Evolutionary conservation across 2,888 invertebrate species (phyloP), one percentile per base, ranked within the genome.

Genomic region (Crepidodera aurea): DNA sequence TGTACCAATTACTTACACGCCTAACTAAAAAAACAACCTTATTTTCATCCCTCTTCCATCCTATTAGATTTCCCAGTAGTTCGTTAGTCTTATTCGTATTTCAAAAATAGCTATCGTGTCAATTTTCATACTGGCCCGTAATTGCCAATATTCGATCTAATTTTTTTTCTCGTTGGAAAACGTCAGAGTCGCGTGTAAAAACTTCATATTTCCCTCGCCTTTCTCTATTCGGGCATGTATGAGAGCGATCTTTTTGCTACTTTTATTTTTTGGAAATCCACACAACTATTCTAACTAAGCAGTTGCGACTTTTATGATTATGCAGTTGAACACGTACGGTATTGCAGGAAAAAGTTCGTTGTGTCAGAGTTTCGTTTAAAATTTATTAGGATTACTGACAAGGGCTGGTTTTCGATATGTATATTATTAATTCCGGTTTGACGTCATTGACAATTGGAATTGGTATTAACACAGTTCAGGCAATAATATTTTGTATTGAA

Each of bases 101-200:
- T 51, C 51, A 37, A 51, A 51, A 34, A 51, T 51, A 51, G 32
- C 34, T 51, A 37, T 51, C 51, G 51, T 51, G 51, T 51, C 51
- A 15, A 51, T 37, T 37, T 51, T 19, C 34, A 51, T 51, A 37
- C 51, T 10, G 16, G n/a, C 8, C 18, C 37, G 12, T 34, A 51
- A 51, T 51, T 51, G 51, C 34, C 51, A 22, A 51, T 51, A 50
- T 50, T 32, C 50, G 32, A 50, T 27, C 29, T 25, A 13, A n/a
- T 42, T 42, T 42, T 42, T 10, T 10, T 27, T 27, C 27, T 19
- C 51, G 34, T 12, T 18, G n/a, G n/a, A 25, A 48, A 48, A 48
- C 48, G 48, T 34, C 50, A 19, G 16, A 19, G 34, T 51, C 18
- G 51, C 51, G 51, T 51, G 51, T 51, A 34, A 37, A 51, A 51